These are phyloP conservation scores for Thaumatotibia leucotreta DNA, from an alignment of 1,140 invertebrate genomes.

Conservation along the genomic window DNA sequence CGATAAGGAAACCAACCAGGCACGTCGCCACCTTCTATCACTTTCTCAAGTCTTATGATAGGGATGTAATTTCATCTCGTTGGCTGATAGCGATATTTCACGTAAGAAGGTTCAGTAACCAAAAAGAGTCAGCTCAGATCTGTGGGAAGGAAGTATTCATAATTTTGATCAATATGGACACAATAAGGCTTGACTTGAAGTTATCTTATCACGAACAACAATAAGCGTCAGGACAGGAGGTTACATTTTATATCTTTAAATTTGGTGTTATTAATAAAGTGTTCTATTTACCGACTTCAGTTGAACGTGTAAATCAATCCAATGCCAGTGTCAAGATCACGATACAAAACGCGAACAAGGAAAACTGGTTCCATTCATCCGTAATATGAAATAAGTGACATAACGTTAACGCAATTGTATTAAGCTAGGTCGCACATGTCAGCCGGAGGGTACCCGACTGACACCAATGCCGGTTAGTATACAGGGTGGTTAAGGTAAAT, in stretches of 20 bases:
- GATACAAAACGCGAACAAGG: slow-evolving; percentile 43
- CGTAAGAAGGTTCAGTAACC: background rate
- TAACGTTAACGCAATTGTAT: background rate
- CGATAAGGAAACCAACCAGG: too few relatives aligned
- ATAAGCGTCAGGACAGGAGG: too few relatives aligned
- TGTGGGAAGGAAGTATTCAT: background rate
- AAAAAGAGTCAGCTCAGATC: background rate
- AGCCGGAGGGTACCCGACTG: too few relatives aligned
- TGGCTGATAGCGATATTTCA: background rate
- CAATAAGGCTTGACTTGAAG: background rate
- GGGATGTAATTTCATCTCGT: too few relatives aligned
- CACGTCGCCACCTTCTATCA: too few relatives aligned
- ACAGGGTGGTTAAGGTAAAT: too few relatives aligned
- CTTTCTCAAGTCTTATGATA: too few relatives aligned
- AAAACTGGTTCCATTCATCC: slow-evolving; percentile 32
- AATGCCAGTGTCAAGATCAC: slow-evolving; percentile 44
- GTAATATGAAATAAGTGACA: background rate
- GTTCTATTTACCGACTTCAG: background rate
- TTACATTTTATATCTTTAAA: too few relatives aligned
- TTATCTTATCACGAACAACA: background rate
- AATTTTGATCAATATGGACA: background rate
- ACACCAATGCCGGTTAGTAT: too few relatives aligned
- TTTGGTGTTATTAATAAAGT: background rate
- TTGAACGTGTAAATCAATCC: slow-evolving; percentile 14
- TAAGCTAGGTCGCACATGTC: background rate